These are phyloP conservation scores for Drosophila bocki DNA, from an alignment of 1,140 invertebrate species.

Conservation along the genomic window DNA sequence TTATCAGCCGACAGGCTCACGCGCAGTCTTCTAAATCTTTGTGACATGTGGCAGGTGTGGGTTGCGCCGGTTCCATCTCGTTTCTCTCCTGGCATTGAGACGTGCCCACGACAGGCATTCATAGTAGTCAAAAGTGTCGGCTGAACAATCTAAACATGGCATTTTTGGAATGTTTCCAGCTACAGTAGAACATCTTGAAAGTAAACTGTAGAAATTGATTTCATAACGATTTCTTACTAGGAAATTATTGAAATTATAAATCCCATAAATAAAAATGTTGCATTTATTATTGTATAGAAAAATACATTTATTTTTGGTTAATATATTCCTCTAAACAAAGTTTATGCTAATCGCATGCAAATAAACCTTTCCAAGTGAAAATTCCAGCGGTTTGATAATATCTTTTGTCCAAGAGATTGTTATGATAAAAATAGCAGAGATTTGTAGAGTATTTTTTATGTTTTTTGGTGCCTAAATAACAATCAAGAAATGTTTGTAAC, in stretches of 20 bases:
- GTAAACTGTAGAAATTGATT: neutral
- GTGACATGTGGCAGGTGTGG: conserved; percentile 6
- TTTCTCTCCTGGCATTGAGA: neutral
- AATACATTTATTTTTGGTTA: neutral
- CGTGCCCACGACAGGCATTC: conserved; percentile 55
- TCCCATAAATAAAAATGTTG: neutral
- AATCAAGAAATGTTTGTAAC: neutral
- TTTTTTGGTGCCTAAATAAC: neutral
- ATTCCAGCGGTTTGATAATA: conserved; percentile 5
- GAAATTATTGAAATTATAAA: neutral
- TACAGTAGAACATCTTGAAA: neutral
- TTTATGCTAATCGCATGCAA: conserved; percentile 2
- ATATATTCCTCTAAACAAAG: conserved; percentile 2
- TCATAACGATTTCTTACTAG: neutral
- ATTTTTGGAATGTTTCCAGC: neutral
- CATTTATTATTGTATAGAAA: neutral
- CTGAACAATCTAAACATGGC: conserved; percentile 5
- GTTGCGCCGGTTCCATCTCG: neutral
- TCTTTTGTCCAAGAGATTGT: neutral
- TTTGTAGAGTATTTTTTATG: neutral
- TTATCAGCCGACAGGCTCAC: conserved; percentile 9
- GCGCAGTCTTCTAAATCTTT: neutral
- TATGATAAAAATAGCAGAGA: neutral
- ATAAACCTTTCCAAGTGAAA: conserved; percentile 18
- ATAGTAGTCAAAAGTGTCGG: conserved; percentile 16